These are phyloP conservation scores for Haliclona indistincta DNA, from an alignment of 37 sponge, comb jelly and placozoan species.

Conservation along the genomic window DNA sequence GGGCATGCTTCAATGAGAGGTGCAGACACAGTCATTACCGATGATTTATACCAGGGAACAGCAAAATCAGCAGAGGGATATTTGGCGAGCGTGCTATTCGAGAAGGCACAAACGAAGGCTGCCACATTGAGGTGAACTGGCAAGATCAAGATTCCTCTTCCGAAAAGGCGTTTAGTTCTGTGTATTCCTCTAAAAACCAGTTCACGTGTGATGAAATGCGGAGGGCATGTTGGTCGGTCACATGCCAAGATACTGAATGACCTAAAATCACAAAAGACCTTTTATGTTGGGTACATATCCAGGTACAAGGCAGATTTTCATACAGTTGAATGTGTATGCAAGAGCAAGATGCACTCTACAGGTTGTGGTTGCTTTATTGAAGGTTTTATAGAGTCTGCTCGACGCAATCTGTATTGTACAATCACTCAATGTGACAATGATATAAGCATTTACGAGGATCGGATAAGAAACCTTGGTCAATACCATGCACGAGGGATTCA, in stretches of 20 bases:
- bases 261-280: not conserved
- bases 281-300: not conserved
- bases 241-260: not conserved
- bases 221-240: not conserved
- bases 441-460: not conserved
- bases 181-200: not conserved
- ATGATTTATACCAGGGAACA: conserved; percentile 19
- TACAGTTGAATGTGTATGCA: not conserved
- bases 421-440: not conserved
- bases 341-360: not conserved
- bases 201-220: not conserved
- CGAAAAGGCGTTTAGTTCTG: not conserved
- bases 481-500: conserved; percentile 2
- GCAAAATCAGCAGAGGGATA: conserved; percentile 16
- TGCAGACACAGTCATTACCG: not conserved
- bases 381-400: not conserved
- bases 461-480: not conserved
- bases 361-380: not conserved
- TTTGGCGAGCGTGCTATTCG: conserved; percentile 2
- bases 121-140: not conserved
- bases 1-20: conserved; percentile 13
- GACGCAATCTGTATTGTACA: not conserved
- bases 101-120: conserved; percentile 1
- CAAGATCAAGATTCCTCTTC: not conserved
- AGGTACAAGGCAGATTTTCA: not conserved